A percentile compares a stretch with the other conserved stretches of the same genome.
Evolutionary conservation across 2,888 invertebrate genomes (phyloP).

Genomic region (Folsomia manolachei): DNA sequence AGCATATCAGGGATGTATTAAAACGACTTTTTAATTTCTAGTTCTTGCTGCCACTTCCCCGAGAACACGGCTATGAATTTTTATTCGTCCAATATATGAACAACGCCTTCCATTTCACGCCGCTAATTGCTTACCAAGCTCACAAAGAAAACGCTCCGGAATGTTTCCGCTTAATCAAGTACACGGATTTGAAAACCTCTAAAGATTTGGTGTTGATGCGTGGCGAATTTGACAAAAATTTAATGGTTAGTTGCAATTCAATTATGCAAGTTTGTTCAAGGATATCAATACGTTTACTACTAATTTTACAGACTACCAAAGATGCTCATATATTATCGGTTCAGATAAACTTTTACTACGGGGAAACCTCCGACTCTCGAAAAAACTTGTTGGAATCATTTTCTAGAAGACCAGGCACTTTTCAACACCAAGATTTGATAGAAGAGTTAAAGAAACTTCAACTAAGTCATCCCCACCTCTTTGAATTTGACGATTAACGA

Average conservation of each 20-base stretch:
- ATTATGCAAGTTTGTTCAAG: neutral
- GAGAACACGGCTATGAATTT: conserved; percentile 81
- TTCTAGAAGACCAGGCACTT: conserved; percentile 67
- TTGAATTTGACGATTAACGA: conserved; percentile 26
- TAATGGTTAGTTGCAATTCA: conserved; percentile 58
- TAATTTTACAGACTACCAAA: conserved; percentile 60
- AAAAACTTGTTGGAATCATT: conserved; percentile 66
- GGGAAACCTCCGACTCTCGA: conserved; percentile 64
- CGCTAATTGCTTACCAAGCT: conserved; percentile 77
- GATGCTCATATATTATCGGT: conserved; percentile 85
- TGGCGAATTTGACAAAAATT: conserved; percentile 79
- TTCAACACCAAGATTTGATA: conserved; percentile 79
- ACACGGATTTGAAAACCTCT: conserved; percentile 66
- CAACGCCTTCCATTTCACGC: conserved; percentile 77
- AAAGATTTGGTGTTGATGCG: conserved; percentile 78
- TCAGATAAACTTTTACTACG: conserved; percentile 80
- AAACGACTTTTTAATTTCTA: conserved; percentile 49
- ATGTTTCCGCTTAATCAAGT: conserved; percentile 76
- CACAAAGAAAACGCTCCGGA: conserved; percentile 87
- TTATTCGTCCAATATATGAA: conserved; percentile 72
- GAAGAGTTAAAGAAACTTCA: conserved; percentile 56
- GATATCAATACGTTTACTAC: too few species aligned
- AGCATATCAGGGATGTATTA: conserved; percentile 1
- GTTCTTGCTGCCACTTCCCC: conserved; percentile 76
- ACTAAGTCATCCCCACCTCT: conserved; percentile 29